Evolutionary conservation across 23 tunicate genomes (phyloP).

Genomic region (Oikopleura dioica): DNA sequence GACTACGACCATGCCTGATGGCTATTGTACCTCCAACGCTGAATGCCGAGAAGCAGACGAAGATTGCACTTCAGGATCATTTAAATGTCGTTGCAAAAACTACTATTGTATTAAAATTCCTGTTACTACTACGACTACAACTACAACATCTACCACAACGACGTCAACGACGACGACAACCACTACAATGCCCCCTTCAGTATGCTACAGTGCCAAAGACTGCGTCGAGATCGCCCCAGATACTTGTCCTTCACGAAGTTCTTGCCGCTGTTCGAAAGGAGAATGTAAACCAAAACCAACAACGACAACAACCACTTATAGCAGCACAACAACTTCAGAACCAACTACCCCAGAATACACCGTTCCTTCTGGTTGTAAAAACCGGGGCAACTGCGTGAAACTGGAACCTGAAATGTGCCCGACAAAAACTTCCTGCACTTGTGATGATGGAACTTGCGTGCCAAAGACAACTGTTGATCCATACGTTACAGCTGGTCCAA

Average conservation of each 20-base stretch:
- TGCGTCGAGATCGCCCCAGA: no score
- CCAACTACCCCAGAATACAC: not conserved
- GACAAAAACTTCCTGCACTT: not conserved
- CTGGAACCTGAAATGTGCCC: not conserved
- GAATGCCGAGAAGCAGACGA: no score
- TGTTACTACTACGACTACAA: not conserved
- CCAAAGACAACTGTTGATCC: no score
- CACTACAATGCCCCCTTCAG: not conserved
- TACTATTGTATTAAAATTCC: not conserved
- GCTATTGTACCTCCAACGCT: no score
- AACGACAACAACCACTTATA: not conserved
- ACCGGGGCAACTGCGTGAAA: not conserved
- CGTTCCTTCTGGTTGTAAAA: not conserved
- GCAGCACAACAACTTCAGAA: not conserved
- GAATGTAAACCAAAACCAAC: not conserved
- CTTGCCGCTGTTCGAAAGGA: not conserved
- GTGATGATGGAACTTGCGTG: not conserved
- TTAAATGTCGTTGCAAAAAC: not conserved
- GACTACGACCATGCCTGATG: not conserved
- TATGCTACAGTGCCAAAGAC: not conserved
- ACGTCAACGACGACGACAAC: not conserved
- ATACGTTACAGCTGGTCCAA: no score
- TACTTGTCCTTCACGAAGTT: not conserved
- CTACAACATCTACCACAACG: not conserved
- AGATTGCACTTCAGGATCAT: not conserved